These are phyloP conservation scores for Lanius collurio DNA, from an alignment of 2,113 vertebrate species.

Conservation along the genomic window DNA sequence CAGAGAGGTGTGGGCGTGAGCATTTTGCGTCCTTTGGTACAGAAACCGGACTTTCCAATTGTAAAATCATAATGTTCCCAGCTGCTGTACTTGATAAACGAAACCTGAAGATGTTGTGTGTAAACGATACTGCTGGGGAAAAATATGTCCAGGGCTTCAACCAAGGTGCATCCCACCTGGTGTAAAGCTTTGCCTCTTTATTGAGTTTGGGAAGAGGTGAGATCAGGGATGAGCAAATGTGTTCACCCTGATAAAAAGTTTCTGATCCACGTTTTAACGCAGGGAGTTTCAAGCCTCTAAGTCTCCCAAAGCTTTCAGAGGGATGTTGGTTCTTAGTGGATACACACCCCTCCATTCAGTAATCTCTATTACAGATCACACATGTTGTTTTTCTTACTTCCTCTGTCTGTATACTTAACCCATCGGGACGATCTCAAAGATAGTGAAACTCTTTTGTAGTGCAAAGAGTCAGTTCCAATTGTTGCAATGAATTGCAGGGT, in stretches of 20 bases:
- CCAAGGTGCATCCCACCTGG: neutral
- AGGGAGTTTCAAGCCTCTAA: neutral
- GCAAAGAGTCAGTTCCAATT: neutral
- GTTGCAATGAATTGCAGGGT: neutral
- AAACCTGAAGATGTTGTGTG: neutral
- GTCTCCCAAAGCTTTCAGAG: neutral
- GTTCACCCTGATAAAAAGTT: neutral
- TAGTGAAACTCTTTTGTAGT: neutral
- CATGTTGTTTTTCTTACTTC: constrained; percentile 23
- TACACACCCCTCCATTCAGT: constrained; percentile 31
- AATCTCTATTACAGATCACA: constrained; percentile 13
- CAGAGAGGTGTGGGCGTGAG: neutral
- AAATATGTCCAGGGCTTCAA: neutral
- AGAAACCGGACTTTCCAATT: neutral
- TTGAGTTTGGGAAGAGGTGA: neutral
- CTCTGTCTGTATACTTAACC: constrained; percentile 17
- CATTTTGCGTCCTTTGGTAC: neutral
- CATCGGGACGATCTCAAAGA: neutral
- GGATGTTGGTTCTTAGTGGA: neutral
- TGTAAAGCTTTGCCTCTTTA: neutral
- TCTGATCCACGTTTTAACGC: neutral
- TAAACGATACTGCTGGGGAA: neutral
- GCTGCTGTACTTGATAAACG: neutral
- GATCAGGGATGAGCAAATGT: neutral
- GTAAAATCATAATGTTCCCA: neutral